phyloP scores from a whole-genome alignment of 2,888 invertebrate genomes.

The Leucoptera coffeella region DNA sequence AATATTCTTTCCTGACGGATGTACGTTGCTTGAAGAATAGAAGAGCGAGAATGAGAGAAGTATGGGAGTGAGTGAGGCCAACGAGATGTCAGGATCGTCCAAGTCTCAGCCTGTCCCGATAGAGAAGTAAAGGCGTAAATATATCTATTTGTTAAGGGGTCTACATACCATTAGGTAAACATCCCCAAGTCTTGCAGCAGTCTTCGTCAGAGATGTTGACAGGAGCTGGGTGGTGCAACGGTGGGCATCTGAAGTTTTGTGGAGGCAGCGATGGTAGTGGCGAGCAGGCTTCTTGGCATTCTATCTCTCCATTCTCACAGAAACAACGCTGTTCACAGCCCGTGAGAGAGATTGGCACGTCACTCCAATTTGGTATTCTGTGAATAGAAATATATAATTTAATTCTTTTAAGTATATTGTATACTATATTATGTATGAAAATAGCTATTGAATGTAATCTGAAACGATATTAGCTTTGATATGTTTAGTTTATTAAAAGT shows the following conservation, averaged over 20 bases:
- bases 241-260: conserved; percentile 63
- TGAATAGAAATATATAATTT: conserved; percentile 7
- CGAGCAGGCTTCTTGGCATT: conserved; percentile 77
- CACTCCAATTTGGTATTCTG: conserved; percentile 71
- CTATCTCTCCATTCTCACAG: conserved; percentile 81
- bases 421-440: too few relatives aligned
- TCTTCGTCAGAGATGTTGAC: conserved; percentile 66
- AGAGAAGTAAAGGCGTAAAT: too few relatives aligned
- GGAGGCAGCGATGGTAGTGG: conserved; percentile 74
- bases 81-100: too few relatives aligned
- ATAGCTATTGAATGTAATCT: too few relatives aligned
- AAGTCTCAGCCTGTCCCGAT: too few relatives aligned
- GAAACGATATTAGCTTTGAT: not conserved
- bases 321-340: conserved; percentile 83
- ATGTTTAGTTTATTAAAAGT: not conserved
- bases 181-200: conserved; percentile 79
- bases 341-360: conserved; percentile 71
- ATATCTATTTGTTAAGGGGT: too few relatives aligned
- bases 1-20: too few relatives aligned
- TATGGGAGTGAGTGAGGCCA: too few relatives aligned
- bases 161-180: conserved; percentile 34
- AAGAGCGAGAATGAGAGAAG: too few relatives aligned
- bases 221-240: conserved; percentile 57
- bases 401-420: too few relatives aligned
- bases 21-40: too few relatives aligned